These are phyloP conservation scores for Prosapia bicincta DNA, from an alignment of 2,888 invertebrate genomes.

Conservation along the genomic window DNA sequence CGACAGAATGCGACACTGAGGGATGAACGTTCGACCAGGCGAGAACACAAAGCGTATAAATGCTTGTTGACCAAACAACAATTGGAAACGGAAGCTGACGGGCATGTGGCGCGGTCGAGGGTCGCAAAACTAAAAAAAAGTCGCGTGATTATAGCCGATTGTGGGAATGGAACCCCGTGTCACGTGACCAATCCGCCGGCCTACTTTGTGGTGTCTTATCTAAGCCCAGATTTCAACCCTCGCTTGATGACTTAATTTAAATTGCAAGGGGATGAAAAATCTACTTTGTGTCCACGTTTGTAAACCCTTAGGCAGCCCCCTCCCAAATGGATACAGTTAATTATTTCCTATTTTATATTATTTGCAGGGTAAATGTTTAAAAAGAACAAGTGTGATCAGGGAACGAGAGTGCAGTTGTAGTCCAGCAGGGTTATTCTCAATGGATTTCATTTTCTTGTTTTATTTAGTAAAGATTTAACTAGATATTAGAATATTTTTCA, in stretches of 20 bases:
- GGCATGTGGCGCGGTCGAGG: background rate
- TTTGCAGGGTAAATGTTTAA: background rate
- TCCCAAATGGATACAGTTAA: background rate
- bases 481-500: too few species aligned
- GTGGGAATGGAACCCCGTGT: background rate
- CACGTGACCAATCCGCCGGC: background rate
- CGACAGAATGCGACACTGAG: background rate
- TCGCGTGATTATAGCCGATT: background rate
- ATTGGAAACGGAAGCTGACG: background rate
- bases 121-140: background rate
- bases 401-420: too few species aligned
- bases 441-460: too few species aligned
- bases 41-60: background rate
- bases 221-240: background rate
- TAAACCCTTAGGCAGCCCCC: too few species aligned
- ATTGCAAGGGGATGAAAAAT: background rate
- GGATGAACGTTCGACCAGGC: background rate
- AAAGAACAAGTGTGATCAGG: background rate
- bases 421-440: too few species aligned
- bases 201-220: background rate
- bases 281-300: background rate
- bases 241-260: background rate
- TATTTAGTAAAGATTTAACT: too few species aligned
- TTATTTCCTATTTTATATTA: background rate
- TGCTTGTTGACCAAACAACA: background rate